Percentiles rank a stretch among this genome's conserved stretches.
These are phyloP conservation scores for Leptatherina wallacei DNA, from an alignment of 2,797 vertebrate genomes.

Conservation along the genomic window DNA sequence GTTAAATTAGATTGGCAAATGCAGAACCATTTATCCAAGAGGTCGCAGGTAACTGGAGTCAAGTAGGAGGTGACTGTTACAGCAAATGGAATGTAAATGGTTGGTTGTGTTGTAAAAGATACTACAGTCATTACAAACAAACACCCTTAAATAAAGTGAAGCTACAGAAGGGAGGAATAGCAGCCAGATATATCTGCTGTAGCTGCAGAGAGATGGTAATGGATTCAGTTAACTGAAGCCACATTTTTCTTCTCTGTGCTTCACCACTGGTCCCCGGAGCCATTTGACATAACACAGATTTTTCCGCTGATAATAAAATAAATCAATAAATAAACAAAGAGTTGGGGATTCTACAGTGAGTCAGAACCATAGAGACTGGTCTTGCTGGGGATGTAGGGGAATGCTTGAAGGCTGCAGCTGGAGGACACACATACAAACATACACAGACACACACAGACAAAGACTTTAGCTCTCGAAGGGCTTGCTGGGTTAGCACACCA, in stretches of 20 bases:
- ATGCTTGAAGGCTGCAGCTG: constrained; percentile 49
- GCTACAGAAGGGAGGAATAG: constrained; percentile 7
- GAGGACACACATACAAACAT: constrained; percentile 31
- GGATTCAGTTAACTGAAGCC: constrained; percentile 65
- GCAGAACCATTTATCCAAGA: too few species aligned
- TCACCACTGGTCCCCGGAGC: constrained; percentile 35
- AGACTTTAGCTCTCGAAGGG: constrained; percentile 1
- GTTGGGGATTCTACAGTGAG: constrained; percentile 59
- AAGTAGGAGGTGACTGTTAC: not conserved
- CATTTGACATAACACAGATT: constrained; percentile 69
- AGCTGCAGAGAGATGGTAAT: constrained; percentile 48
- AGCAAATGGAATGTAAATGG: too few species aligned
- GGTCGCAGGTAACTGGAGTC: too few species aligned
- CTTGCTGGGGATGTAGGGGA: constrained; percentile 32
- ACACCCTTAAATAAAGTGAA: constrained; percentile 39
- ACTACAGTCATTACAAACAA: constrained; percentile 41
- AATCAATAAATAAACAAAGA: constrained; percentile 66
- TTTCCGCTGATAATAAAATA: constrained; percentile 74
- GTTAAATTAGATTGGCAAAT: not conserved
- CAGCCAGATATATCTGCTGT: constrained; percentile 26
- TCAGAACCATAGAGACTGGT: constrained; percentile 51
- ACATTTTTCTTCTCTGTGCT: constrained; percentile 59
- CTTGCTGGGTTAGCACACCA: constrained; percentile 14
- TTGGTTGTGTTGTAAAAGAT: constrained; percentile 21
- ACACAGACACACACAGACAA: not conserved